Evolutionary conservation across 1,140 invertebrate species (phyloP), one percentile per base, ranked within the genome.

Genomic region (Drosophila kikkawai): DNA sequence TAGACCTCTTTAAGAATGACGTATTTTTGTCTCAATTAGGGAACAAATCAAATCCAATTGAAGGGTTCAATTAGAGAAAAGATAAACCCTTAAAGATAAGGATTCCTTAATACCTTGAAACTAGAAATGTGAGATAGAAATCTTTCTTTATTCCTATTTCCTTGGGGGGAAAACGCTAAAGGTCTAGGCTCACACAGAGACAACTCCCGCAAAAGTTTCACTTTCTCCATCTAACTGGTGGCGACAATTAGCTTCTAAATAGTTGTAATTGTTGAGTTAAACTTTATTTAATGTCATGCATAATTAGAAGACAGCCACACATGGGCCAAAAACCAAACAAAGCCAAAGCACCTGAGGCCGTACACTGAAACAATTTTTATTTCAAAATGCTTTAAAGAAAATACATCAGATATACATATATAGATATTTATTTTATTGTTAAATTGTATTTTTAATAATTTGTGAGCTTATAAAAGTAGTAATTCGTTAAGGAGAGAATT

Each of bases 241-340:
- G 45, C 85, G 80, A 90, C 85, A 88, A 90, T 88, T 84, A 88
- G 84, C 74, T 45, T 29, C 85, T 88, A 88, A 88, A 90, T 88
- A 90, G 84, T 88, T 90, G 55, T 68, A 88, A 90, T 88, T 90
- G 84, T 90, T 88, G 77, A 81, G 81, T 60, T 88, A 88, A 88
- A 88, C 84, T 90, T 90, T 91, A 84, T 85, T 90, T 88, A 88
- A 88, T 90, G 77, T 84, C 69, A 87, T 80, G 77, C 77, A 74
- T 88, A 88, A 87, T 88, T 87, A 88, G 80, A 78, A 66, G 41
- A 63, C 70, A 80, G 17, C 19, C 55, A 58, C 50, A 79, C 32
- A 60, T 44, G 44, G n/a, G 29, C 13, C n/a, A 48, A 64, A 29
- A 17, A 15, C 26, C 39, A 58, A 70, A 69, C 64, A 48, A 61